Percentiles rank a stretch among this genome's conserved stretches.
phyloP scores from a whole-genome alignment of 2,113 vertebrate species.

The Macaca mulatta region DNA sequence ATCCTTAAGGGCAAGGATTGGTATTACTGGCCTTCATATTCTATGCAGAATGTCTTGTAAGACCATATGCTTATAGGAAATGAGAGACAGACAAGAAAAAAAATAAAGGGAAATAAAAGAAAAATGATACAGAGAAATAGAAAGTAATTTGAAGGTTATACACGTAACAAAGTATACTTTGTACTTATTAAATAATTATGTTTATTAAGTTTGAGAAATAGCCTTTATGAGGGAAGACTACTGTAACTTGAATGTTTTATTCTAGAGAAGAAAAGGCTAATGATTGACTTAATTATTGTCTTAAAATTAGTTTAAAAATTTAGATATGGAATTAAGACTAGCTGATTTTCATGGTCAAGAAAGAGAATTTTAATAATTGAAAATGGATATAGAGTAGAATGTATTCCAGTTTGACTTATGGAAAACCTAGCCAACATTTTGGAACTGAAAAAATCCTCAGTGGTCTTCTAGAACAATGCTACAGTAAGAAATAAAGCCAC shows the following conservation, averaged over 20 bases:
- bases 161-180: not conserved
- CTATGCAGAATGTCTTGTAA: not conserved
- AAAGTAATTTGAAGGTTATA: not conserved
- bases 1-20: not conserved
- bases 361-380: constrained; percentile 25
- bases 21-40: not conserved
- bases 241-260: not conserved
- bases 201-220: not conserved
- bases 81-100: not conserved
- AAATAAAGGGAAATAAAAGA: not conserved
- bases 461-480: not conserved
- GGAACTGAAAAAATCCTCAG: not conserved
- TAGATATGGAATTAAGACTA: not conserved
- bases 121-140: not conserved
- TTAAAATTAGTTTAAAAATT: not conserved
- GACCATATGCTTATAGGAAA: not conserved
- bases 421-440: not conserved
- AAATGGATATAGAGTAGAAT: constrained; percentile 28
- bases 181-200: not conserved
- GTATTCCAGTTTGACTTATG: not conserved
- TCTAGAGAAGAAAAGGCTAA: not conserved
- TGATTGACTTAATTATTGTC: not conserved
- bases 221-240: not conserved
- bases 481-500: not conserved
- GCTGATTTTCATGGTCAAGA: not conserved